These are phyloP conservation scores for Procavia capensis DNA, from an alignment of 2,113 vertebrate genomes.

Conservation along the genomic window DNA sequence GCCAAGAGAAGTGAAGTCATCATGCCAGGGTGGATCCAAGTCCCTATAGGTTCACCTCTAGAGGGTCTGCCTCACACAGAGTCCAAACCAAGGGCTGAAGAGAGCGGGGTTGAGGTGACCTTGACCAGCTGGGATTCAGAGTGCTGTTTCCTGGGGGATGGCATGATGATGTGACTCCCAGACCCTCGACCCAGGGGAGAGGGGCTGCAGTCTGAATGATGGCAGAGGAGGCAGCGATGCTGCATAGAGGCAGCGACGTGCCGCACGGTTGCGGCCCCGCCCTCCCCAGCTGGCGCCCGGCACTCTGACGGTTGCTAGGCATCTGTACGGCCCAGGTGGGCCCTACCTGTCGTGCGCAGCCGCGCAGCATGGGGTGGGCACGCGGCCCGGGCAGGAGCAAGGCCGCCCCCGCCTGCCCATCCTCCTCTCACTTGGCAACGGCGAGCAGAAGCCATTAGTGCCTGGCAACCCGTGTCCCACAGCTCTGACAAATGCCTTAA, in stretches of 20 bases:
- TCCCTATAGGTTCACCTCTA: background rate
- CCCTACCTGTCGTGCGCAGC: conserved; percentile 67
- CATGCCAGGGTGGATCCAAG: background rate
- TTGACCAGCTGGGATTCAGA: background rate
- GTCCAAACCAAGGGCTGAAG: background rate
- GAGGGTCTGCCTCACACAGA: background rate
- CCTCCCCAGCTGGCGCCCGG: background rate
- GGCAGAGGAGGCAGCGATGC: background rate
- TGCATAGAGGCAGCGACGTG: background rate
- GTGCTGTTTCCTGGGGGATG: background rate
- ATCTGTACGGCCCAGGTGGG: conserved; percentile 70
- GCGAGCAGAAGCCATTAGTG: conserved; percentile 83
- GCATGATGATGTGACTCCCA: background rate
- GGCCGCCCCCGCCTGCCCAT: conserved; percentile 63
- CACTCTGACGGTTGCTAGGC: conserved; percentile 64
- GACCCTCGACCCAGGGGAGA: background rate
- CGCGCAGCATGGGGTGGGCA: conserved; percentile 47
- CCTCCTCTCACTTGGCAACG: conserved; percentile 73
- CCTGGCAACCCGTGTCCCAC: conserved; percentile 81
- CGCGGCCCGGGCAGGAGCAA: conserved; percentile 55
- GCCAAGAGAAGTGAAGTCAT: background rate
- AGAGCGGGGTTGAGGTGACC: background rate
- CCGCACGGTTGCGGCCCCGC: background rate
- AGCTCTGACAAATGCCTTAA: conserved; percentile 85
- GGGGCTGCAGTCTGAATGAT: background rate